These are phyloP conservation scores for Elegia similella DNA, from an alignment of 2,888 invertebrate genomes.

Conservation along the genomic window DNA sequence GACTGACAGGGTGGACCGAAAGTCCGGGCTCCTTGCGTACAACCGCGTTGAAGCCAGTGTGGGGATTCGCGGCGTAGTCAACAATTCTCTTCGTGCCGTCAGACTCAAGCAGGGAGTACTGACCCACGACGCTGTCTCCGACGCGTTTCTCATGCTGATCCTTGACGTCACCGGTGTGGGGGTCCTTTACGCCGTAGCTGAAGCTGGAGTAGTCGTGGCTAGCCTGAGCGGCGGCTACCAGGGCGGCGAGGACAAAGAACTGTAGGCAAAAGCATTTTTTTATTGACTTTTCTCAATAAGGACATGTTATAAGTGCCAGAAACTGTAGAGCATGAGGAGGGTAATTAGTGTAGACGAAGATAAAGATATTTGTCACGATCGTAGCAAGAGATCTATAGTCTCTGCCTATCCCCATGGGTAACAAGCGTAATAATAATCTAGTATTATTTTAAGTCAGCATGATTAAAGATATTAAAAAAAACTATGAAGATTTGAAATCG, in stretches of 20 bases:
- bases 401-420: no score
- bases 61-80: constrained; percentile 71
- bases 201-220: constrained; percentile 53
- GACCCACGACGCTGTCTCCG: constrained; percentile 81
- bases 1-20: constrained; percentile 33
- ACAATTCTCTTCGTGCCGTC: constrained; percentile 82
- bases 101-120: constrained; percentile 72
- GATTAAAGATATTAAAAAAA: no score
- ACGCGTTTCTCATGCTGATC: constrained; percentile 81
- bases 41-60: constrained; percentile 57
- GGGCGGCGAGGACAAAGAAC: constrained; percentile 49
- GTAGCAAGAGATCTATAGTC: no score
- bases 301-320: no score
- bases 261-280: constrained; percentile 39
- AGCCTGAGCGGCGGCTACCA: constrained; percentile 44
- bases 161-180: constrained; percentile 59
- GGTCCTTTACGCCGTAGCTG: constrained; percentile 61
- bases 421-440: no score
- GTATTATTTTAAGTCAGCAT: no score
- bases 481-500: no score
- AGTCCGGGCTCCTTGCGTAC: constrained; percentile 47
- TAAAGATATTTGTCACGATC: no score
- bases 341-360: no score
- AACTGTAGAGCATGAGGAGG: no score
- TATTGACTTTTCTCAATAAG: no score